These are phyloP conservation scores for Sinella curviseta DNA, from an alignment of 1,140 invertebrate species.

Conservation along the genomic window DNA sequence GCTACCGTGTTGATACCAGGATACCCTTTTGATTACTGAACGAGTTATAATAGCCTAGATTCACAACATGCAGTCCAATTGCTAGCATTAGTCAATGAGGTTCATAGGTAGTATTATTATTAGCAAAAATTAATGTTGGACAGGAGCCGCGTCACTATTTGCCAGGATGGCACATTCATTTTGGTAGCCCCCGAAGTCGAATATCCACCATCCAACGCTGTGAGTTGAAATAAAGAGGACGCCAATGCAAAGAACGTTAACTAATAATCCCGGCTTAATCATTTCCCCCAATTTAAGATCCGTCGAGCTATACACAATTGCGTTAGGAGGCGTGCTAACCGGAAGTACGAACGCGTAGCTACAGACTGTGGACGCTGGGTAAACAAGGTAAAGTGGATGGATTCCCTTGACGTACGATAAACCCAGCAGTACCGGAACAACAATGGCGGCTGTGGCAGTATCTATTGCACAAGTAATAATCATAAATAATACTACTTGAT, in stretches of 20 bases:
- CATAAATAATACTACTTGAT: too few relatives aligned
- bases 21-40: too few relatives aligned
- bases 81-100: too few relatives aligned
- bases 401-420: constrained; percentile 63
- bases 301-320: constrained; percentile 61
- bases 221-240: constrained; percentile 69
- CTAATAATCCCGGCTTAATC: constrained; percentile 63
- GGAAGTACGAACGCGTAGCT: constrained; percentile 59
- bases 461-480: constrained; percentile 10
- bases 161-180: neutral
- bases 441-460: constrained; percentile 18
- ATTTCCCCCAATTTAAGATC: constrained; percentile 54
- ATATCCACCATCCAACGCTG: constrained; percentile 61
- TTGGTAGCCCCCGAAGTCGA: constrained; percentile 37
- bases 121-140: neutral
- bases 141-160: neutral
- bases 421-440: constrained; percentile 37
- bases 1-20: too few relatives aligned
- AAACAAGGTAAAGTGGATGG: constrained; percentile 84
- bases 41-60: too few relatives aligned
- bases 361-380: constrained; percentile 76
- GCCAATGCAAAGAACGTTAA: constrained; percentile 72
- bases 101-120: too few relatives aligned
- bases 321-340: constrained; percentile 66
- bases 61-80: too few relatives aligned